Evolutionary conservation across 2,113 vertebrate genomes (phyloP).

Genomic region (Cyprinodon brontotheroides): DNA sequence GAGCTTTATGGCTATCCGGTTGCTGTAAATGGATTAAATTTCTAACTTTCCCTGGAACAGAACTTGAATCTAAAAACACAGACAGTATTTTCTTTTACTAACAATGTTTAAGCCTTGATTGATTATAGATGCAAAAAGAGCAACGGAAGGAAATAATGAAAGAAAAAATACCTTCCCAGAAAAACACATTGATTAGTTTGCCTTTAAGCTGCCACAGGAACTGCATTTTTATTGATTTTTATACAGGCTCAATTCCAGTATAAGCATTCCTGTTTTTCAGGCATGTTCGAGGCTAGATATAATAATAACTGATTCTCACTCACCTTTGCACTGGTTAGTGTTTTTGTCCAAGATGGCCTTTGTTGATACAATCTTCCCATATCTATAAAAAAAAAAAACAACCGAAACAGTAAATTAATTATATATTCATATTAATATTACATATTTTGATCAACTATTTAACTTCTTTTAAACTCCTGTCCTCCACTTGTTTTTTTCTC

Average conservation of each 20-base stretch:
- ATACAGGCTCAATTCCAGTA: slow-evolving; percentile 15
- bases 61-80: slow-evolving; percentile 17
- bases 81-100: slow-evolving; percentile 11
- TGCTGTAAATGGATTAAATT: background rate
- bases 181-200: slow-evolving; percentile 18
- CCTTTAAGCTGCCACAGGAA: slow-evolving; percentile 21
- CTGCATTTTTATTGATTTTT: slow-evolving; percentile 20
- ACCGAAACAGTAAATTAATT: slow-evolving; percentile 11
- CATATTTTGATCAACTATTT: slow-evolving; percentile 14
- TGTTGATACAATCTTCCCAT: slow-evolving; percentile 98
- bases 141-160: slow-evolving; percentile 9
- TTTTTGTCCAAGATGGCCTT: slow-evolving; percentile 99
- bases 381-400: slow-evolving; percentile 82
- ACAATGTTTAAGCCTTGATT: slow-evolving; percentile 22
- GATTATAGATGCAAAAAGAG: slow-evolving; percentile 13
- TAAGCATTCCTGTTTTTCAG: slow-evolving; percentile 3
- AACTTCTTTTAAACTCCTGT: background rate
- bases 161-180: slow-evolving; percentile 6
- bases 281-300: slow-evolving; percentile 1
- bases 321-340: slow-evolving; percentile 99
- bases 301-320: slow-evolving; percentile 35
- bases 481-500: too few species aligned
- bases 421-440: background rate
- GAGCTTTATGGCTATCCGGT: slow-evolving; percentile 13
- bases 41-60: background rate